Base-by-base conservation (phyloP, 92 coral and sea anemone genomes). In the Plumapathes pennacea region DNA sequence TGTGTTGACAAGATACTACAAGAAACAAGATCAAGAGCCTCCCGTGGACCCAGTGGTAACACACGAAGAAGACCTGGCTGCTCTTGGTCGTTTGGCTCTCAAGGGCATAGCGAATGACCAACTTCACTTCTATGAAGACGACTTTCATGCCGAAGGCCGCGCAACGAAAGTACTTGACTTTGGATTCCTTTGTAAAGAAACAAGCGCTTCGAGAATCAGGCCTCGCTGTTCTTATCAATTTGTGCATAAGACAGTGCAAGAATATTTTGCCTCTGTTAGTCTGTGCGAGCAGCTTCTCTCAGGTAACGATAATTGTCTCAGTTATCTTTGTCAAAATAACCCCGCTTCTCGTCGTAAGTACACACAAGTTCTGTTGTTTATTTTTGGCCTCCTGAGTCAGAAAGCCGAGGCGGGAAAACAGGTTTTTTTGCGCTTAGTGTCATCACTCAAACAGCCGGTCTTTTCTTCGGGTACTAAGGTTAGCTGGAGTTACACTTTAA, bases 171-270 rank as follows among this genome's bases (percentile, higher is more conserved):
- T 29, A 11, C 22, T 26, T 29, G 59, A 3, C 17, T 53, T 57
- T 38, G 77, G 59, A 10, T 70, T 70, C 46, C 53, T 70, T 32
- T 70, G 67, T 1, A 59, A 32, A 20, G 56, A 70, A 30, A 40
- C 18, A 22, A 40, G 50, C 29, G 40, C 38, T 39, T 60, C 70
- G 48, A 60, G 10, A 29, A 30, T 61, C 30, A 36, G 18, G 9
- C 71, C 79, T 10, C 4, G 15, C 31, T 29, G 18, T 7, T 32
- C 18, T 25, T 72, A 61, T 31, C 54, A 40, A 0, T 72, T 72
- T 30, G 29, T 51, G 22, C 79, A 72, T 52, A 61, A 50, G 29
- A 38, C 70, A 7, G 57, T 69, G 32, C 77, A 57, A 36, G 77
- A 69, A 20, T 34, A 41, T 37, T 47, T 69, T 14, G 68, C 77